Conservation (phyloP, 92 coral and sea anemone genomes). For the Porites divaricata region DNA sequence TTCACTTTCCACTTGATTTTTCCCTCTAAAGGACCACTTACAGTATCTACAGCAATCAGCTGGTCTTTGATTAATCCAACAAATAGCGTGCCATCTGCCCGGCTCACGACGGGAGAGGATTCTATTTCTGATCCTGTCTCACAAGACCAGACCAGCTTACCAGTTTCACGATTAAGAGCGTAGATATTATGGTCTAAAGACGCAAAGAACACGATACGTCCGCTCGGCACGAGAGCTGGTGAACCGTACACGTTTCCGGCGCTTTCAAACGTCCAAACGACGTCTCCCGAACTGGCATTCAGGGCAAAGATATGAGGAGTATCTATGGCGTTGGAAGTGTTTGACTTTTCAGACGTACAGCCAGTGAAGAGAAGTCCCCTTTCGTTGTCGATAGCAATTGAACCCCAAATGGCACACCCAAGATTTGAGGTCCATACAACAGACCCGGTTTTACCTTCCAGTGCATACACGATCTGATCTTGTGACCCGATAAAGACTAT, state of each 20-base stretch:
- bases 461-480: slow-evolving; percentile 55
- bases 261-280: slow-evolving; percentile 70
- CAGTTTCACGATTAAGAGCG: slow-evolving; percentile 76
- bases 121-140: slow-evolving; percentile 87
- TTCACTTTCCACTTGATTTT: slow-evolving; percentile 76
- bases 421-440: slow-evolving; percentile 69
- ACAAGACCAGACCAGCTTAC: slow-evolving; percentile 70
- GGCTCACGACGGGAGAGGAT: slow-evolving; percentile 81
- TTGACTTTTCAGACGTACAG: slow-evolving; percentile 59
- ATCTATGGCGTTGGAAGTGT: slow-evolving; percentile 13
- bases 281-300: slow-evolving; percentile 57
- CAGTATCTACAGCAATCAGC: slow-evolving; percentile 75
- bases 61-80: slow-evolving; percentile 78
- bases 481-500: slow-evolving; percentile 77
- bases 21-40: slow-evolving; percentile 82
- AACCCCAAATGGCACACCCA: slow-evolving; percentile 71
- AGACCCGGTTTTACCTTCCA: slow-evolving; percentile 66
- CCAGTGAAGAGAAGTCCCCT: slow-evolving; percentile 71
- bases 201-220: slow-evolving; percentile 77
- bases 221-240: slow-evolving; percentile 62
- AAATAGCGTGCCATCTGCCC: slow-evolving; percentile 76
- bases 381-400: slow-evolving; percentile 71
- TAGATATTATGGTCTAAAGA: slow-evolving; percentile 80
- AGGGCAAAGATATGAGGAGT: slow-evolving; percentile 66
- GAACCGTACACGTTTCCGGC: slow-evolving; percentile 75